Base-by-base conservation (phyloP, 2,888 invertebrate genomes). In the Habrosyne pyritoides region DNA sequence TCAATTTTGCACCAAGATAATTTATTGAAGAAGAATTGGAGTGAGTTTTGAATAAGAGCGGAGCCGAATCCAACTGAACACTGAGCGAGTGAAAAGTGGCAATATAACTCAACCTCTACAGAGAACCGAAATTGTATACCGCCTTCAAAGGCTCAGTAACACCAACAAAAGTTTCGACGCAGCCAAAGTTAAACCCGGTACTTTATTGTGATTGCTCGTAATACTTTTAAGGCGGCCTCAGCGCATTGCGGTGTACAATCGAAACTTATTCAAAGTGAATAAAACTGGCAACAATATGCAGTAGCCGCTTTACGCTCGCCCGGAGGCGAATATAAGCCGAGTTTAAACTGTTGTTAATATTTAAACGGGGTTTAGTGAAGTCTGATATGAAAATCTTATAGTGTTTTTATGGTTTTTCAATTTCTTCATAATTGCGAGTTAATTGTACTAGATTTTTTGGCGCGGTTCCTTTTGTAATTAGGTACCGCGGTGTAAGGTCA, bases 181-280 rank as follows among this genome's bases (percentile, higher is more conserved):
- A 66, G 65, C 66, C 71, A 61, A 81, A 84, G 77, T 84, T 82
- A 77, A 81, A 73, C 76, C 69, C 58, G 69, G 69, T 65, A 68
- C 73, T 84, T 83, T 83, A 81, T 84, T 82, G 81, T 81, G 82
- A 84, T 84, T 83, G 84, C 79, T 75, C 78, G 77, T 81, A 79
- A 85, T 83, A 83, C 81, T 83, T 81, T 79, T 74, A 79, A 42
- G 42, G 74, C 71, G 69, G 67, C 56, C 67, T 57, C 68, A 67
- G 78, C 83, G 84, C 86, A 86, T 72, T 85, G 87, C 85, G 79
- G 83, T 78, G 75, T 70, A 80, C 81, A 85, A 86, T 84, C 82
- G 81, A 75, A 86, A 86, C 84, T 86, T 84, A 73, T 74, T 73
- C 76, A 70, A 71, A 78, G 69, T 75, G 77, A 79, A 81, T 83